Base-by-base conservation (phyloP, 2,888 invertebrate species). In the Ctenicera cuprea region DNA sequence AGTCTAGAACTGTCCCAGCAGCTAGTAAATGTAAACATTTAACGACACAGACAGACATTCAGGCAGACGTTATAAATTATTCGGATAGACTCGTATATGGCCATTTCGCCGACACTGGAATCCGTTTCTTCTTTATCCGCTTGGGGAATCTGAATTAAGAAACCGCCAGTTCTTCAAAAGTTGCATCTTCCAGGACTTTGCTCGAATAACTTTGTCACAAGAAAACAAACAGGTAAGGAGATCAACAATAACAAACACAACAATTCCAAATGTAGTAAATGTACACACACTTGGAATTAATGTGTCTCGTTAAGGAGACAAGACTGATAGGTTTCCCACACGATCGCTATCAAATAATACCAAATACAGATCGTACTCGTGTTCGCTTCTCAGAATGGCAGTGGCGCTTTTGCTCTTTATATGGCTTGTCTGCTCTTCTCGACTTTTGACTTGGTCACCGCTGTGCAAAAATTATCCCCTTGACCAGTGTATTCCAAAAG, bases 321-420 rank as follows among this genome's bases (percentile, higher is more conserved):
- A 66, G 75, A 75, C 72, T 69, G 72, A 75, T 75, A 69, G 64
- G 59, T 75, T 85, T 85, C 85, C 84, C 86, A 85, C 85, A 85
- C 83, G 85, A 85, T 86, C 83, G 82, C 83, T 82, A 85, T 85
- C 85, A 81, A 83, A 84, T 84, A 84, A 84, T 82, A 83, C 85
- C 86, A 86, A 86, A 85, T 86, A 85, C 81, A 85, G 83, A 82
- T 82, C 76, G 80, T 74, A 76, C 80, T 75, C 70, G 78, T 75
- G 78, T 76, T 76, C 74, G 67, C 76, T 83, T 84, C 84, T 83
- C 75, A 76, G 83, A 83, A 85, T 77, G 77, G 76, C 50, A 76
- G 68, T 82, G 83, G 83, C 83, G 84, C 83, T 82, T 79, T 77
- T 76, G 77, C 70, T 72, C 80, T 82, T 80, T 85, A 84, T 85